Evolutionary conservation across 2,888 invertebrate genomes (phyloP).

Genomic region (Chymomyza amoena): DNA sequence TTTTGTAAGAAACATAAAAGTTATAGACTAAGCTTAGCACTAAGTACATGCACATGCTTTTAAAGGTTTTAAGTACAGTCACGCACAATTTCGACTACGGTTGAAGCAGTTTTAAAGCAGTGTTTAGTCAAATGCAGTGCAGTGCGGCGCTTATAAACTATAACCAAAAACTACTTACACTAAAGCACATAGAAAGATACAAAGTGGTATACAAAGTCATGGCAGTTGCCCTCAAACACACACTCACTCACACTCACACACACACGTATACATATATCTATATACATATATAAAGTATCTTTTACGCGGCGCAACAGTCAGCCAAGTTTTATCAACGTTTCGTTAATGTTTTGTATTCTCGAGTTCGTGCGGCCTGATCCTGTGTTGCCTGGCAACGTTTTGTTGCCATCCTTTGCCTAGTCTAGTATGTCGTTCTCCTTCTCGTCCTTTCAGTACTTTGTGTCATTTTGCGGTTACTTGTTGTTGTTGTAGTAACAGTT

Average conservation of each 20-base stretch:
- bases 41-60: not conserved
- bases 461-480: slow-evolving; percentile 51
- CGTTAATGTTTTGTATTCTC: slow-evolving; percentile 30
- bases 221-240: slow-evolving; percentile 24
- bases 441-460: slow-evolving; percentile 46
- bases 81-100: slow-evolving; percentile 4
- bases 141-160: slow-evolving; percentile 19
- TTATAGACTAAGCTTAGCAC: not conserved
- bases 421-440: slow-evolving; percentile 23
- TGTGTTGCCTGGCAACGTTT: slow-evolving; percentile 14
- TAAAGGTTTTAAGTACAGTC: slow-evolving; percentile 2
- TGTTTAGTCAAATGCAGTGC: slow-evolving; percentile 17
- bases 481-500: slow-evolving; percentile 10
- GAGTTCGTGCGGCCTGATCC: slow-evolving; percentile 45
- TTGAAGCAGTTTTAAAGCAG: slow-evolving; percentile 22
- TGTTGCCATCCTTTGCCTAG: slow-evolving; percentile 18
- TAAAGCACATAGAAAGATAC: not conserved
- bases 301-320: not conserved
- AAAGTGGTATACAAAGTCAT: slow-evolving; percentile 18
- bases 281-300: not conserved
- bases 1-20: not conserved
- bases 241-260: not conserved
- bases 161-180: slow-evolving; percentile 26
- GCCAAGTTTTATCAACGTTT: slow-evolving; percentile 48
- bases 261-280: not conserved